Evolutionary conservation across 92 coral and sea anemone species (phyloP), one percentile per base, ranked within the genome.

Genomic region (Metridium senile): DNA sequence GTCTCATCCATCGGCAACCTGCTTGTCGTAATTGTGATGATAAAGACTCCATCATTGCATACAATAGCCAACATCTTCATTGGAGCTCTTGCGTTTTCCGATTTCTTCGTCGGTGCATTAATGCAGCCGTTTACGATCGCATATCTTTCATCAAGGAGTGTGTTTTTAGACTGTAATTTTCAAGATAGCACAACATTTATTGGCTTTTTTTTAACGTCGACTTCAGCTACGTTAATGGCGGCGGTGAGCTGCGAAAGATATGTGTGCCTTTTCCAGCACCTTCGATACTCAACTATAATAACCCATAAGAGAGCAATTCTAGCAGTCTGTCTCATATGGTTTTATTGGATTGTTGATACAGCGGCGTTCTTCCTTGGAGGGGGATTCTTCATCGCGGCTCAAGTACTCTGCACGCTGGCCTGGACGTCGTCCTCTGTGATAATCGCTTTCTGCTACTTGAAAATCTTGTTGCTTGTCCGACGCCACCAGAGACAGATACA

Each of bases 181-280:
- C 28, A 28, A 8, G 76, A 72, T 54, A 6, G 13, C 11, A 9
- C 29, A 18, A 31, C 51, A 1, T 72, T 28, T 26, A 20, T 53
- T 21, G 76, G 65, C 0, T 29, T 56, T 18, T 1, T 72, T 0
- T 32, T 32, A 6, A 8, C 76, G 1, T 72, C 65, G 23, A 20
- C 34, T 21, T 73, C 78, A 16, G 64, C 27, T 18, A 17, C 64
- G 17, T 10, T 13, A 6, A 72, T 72, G 76, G 76, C 76, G 0
- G 91, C 93, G 9, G 88, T 94, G 27, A 94, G 98, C 82, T 77
- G 81, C 49, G 96, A 93, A 34, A 75, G 96, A 29, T 83, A 79
- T 21, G 25, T 86, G 1, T 88, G 89, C 1, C 47, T 89, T 26
- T 59, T 75, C 6, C 70, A 86, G 7, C 94, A 82, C 23, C 94